phyloP scores from a whole-genome alignment of 2,113 vertebrate genomes.

The Hyperoodon ampullatus region DNA sequence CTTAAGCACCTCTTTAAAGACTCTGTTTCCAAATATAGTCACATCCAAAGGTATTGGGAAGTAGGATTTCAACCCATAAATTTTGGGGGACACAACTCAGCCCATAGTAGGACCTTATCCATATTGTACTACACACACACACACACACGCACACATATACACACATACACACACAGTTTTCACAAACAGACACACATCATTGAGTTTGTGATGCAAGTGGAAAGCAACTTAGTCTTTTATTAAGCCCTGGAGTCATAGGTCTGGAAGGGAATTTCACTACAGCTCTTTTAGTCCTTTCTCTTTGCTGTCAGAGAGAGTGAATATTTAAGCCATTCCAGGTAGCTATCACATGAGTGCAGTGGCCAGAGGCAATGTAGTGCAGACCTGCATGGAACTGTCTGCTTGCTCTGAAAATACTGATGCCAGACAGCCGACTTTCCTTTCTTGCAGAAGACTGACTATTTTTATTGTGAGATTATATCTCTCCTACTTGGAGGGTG shows the following conservation, averaged over 20 bases:
- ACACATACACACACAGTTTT: neutral
- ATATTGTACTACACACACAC: neutral
- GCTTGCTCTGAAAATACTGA: neutral
- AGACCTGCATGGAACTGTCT: neutral
- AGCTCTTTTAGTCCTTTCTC: neutral
- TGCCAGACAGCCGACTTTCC: neutral
- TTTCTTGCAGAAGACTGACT: neutral
- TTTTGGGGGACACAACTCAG: neutral
- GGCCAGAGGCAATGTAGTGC: neutral
- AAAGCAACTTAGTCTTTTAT: slow-evolving; percentile 1
- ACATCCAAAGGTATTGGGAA: neutral
- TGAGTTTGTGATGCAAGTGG: neutral
- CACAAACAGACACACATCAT: neutral
- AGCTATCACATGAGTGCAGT: rapidly evolving
- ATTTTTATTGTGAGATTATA: neutral
- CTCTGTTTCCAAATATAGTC: neutral
- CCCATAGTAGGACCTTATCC: neutral
- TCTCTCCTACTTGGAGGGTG: neutral
- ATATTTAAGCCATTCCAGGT: neutral
- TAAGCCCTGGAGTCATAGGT: neutral
- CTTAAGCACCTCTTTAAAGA: neutral
- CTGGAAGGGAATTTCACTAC: neutral
- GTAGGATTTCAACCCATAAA: neutral
- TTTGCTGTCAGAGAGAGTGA: neutral
- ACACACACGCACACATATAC: neutral